Percentiles rank a stretch among this genome's conserved stretches.
Conservation (phyloP, 2,888 invertebrate species). For the Saturnia pavonia region DNA sequence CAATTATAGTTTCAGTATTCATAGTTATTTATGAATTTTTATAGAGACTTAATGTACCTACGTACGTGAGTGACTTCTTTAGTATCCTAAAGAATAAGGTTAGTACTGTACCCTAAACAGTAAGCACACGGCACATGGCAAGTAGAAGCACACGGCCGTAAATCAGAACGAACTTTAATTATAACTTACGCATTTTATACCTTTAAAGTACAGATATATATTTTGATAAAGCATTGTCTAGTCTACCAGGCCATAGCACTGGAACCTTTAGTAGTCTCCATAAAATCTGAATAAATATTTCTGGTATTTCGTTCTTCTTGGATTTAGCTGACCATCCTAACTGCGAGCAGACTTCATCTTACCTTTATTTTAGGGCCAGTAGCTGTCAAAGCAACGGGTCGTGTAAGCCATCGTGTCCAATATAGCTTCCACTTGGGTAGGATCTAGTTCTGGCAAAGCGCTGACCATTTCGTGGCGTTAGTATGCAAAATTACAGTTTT, state of each 20-base stretch:
- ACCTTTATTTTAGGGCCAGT: constrained; percentile 64
- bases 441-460: constrained; percentile 74
- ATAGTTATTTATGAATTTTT: too few relatives aligned
- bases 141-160: not conserved
- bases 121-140: not conserved
- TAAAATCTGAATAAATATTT: constrained; percentile 61
- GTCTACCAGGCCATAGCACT: constrained; percentile 43
- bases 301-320: too few relatives aligned
- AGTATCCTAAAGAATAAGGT: not conserved
- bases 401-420: constrained; percentile 65
- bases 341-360: constrained; percentile 49
- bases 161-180: not conserved
- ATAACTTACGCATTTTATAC: not conserved
- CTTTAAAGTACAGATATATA: not conserved
- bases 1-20: too few relatives aligned
- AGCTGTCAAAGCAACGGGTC: constrained; percentile 62
- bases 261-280: constrained; percentile 72
- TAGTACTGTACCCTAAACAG: not conserved
- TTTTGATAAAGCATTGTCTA: constrained; percentile 41
- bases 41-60: too few relatives aligned
- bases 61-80: not conserved
- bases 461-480: constrained; percentile 55
- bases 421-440: constrained; percentile 71
- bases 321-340: constrained; percentile 68
- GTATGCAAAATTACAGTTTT: constrained; percentile 31